These are phyloP conservation scores for Sericinus montela DNA, from an alignment of 2,888 invertebrate species.

Conservation along the genomic window DNA sequence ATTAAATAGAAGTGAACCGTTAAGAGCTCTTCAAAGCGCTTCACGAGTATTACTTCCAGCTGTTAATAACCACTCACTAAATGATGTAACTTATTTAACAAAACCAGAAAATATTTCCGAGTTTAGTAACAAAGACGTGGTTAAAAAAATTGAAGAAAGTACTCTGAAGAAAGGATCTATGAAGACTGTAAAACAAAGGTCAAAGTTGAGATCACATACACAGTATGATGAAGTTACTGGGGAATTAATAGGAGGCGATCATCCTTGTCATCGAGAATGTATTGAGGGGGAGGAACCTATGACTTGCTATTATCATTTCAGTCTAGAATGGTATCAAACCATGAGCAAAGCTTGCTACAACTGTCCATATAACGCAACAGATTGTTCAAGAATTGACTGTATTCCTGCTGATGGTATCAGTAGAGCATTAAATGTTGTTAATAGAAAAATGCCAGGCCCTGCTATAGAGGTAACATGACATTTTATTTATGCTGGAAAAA, in stretches of 20 bases:
- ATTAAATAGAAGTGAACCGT: slow-evolving; percentile 29
- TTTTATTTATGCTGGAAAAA: too few species aligned
- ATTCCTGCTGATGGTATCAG: slow-evolving; percentile 90
- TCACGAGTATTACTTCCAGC: slow-evolving; percentile 54
- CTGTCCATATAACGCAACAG: slow-evolving; percentile 86
- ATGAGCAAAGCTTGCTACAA: slow-evolving; percentile 93
- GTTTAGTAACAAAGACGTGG: slow-evolving; percentile 4
- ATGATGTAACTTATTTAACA: slow-evolving; percentile 38
- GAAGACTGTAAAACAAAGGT: slow-evolving; percentile 39
- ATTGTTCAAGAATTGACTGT: slow-evolving; percentile 89
- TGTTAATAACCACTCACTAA: slow-evolving; percentile 39
- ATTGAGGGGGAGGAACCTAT: slow-evolving; percentile 78
- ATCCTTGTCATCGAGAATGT: slow-evolving; percentile 84
- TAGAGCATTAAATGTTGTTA: slow-evolving; percentile 87
- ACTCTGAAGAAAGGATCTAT: slow-evolving; percentile 26
- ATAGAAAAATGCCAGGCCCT: slow-evolving; percentile 93
- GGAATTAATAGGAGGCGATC: slow-evolving; percentile 59
- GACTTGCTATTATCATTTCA: slow-evolving; percentile 86
- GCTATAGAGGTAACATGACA: slow-evolving; percentile 85
- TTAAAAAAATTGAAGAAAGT: slow-evolving; percentile 33
- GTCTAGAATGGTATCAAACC: slow-evolving; percentile 90
- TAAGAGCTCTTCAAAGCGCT: slow-evolving; percentile 51
- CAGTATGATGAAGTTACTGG: slow-evolving; percentile 69
- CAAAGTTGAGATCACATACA: slow-evolving; percentile 51
- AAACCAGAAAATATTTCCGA: slow-evolving; percentile 32